Conservation (phyloP, 2,113 vertebrate species). For the Lepidiolamprologus cunningtoni region DNA sequence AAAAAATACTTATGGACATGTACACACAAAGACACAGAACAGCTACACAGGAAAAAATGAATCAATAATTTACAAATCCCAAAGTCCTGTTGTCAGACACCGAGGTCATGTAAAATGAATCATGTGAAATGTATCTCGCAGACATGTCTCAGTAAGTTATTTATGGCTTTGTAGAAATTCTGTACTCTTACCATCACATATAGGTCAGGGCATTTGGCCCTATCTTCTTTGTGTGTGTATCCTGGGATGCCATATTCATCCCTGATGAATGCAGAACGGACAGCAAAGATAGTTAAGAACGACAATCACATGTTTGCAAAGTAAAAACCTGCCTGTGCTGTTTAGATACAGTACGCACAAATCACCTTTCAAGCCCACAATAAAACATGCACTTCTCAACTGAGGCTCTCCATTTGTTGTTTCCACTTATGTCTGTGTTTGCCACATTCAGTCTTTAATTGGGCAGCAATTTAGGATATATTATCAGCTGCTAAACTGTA, state of each 20-base stretch:
- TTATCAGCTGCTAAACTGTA: not conserved
- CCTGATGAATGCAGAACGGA: constrained; percentile 33
- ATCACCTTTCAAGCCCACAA: not conserved
- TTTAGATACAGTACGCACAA: not conserved
- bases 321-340: not conserved
- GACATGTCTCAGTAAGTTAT: constrained; percentile 41
- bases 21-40: not conserved
- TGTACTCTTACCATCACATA: constrained; percentile 51
- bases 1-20: not conserved
- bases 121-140: constrained; percentile 30
- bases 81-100: constrained; percentile 1
- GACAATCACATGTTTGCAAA: not conserved
- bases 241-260: constrained; percentile 37
- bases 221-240: not conserved
- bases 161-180: constrained; percentile 1
- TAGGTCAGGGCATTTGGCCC: constrained; percentile 40
- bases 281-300: not conserved
- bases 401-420: not conserved
- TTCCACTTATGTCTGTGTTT: not conserved
- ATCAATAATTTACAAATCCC: constrained; percentile 30
- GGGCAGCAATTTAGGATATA: not conserved
- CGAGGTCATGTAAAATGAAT: constrained; percentile 41
- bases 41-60: not conserved
- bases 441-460: not conserved
- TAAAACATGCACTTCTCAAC: not conserved